Percentiles rank a stretch among this genome's conserved stretches.
These are phyloP conservation scores for Ectemnius continuus DNA, from an alignment of 2,888 invertebrate species.

Conservation along the genomic window DNA sequence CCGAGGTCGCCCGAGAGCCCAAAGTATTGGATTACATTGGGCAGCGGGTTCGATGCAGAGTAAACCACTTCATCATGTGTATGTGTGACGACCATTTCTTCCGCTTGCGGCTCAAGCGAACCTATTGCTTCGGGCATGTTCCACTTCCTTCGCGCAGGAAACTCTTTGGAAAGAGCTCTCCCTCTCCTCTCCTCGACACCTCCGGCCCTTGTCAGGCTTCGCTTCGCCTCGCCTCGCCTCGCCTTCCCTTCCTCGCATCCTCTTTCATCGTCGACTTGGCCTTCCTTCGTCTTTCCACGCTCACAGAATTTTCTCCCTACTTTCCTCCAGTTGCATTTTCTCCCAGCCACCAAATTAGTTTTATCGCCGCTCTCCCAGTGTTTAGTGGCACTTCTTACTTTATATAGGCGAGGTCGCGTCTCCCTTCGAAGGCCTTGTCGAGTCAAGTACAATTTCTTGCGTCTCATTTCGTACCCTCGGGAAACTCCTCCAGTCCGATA, in stretches of 20 bases:
- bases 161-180: slow-evolving; percentile 53
- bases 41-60: slow-evolving; percentile 26
- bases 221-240: no score
- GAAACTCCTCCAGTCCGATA: background rate
- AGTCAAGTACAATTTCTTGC: no score
- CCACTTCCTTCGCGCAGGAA: slow-evolving; percentile 37
- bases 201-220: slow-evolving; percentile 38
- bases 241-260: slow-evolving; percentile 26
- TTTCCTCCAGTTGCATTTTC: slow-evolving; percentile 50
- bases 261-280: slow-evolving; percentile 40
- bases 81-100: slow-evolving; percentile 42
- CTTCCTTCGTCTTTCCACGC: slow-evolving; percentile 38
- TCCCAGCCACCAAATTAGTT: background rate
- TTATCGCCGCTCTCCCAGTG: background rate
- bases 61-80: slow-evolving; percentile 37
- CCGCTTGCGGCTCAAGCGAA: slow-evolving; percentile 42
- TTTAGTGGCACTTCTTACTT: background rate
- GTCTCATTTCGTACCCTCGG: no score
- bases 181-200: slow-evolving; percentile 31
- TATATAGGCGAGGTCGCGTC: no score
- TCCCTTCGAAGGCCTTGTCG: no score
- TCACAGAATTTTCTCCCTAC: slow-evolving; percentile 30
- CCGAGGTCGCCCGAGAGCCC: slow-evolving; percentile 27
- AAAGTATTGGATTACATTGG: slow-evolving; percentile 50
- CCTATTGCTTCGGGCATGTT: slow-evolving; percentile 37